Evolutionary conservation across 1,140 invertebrate genomes (phyloP).

Genomic region (Drosophila kohkoa): DNA sequence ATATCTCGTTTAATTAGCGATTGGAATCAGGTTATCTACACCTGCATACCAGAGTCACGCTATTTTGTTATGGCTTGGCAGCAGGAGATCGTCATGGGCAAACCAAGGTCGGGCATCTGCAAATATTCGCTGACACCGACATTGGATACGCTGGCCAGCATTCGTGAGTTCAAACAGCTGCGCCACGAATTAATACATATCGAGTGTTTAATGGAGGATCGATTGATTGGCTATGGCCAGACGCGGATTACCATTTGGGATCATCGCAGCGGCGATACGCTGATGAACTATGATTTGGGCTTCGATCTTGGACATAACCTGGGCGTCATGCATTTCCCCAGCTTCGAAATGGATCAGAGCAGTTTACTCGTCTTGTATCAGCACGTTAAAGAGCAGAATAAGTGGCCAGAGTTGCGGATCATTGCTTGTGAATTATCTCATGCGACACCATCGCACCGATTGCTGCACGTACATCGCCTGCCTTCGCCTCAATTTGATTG

Average conservation of each 20-base stretch:
- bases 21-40: conserved; percentile 63
- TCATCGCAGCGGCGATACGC: conserved; percentile 78
- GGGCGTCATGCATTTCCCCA: conserved; percentile 72
- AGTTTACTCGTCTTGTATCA: conserved; percentile 72
- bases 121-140: conserved; percentile 81
- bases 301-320: conserved; percentile 64
- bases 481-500: conserved; percentile 61
- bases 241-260: conserved; percentile 79
- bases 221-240: conserved; percentile 73
- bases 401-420: conserved; percentile 52
- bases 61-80: conserved; percentile 82
- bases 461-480: conserved; percentile 62
- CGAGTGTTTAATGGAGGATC: conserved; percentile 76
- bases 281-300: conserved; percentile 80
- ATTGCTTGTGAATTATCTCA: conserved; percentile 77
- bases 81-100: conserved; percentile 70
- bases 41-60: conserved; percentile 70
- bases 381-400: conserved; percentile 42
- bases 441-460: conserved; percentile 64
- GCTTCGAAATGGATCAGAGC: conserved; percentile 71
- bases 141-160: conserved; percentile 77
- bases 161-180: conserved; percentile 78
- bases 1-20: conserved; percentile 45
- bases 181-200: conserved; percentile 69
- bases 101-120: conserved; percentile 72